phyloP scores from a whole-genome alignment of 2,888 invertebrate genomes.

The Nomada ruficornis region DNA sequence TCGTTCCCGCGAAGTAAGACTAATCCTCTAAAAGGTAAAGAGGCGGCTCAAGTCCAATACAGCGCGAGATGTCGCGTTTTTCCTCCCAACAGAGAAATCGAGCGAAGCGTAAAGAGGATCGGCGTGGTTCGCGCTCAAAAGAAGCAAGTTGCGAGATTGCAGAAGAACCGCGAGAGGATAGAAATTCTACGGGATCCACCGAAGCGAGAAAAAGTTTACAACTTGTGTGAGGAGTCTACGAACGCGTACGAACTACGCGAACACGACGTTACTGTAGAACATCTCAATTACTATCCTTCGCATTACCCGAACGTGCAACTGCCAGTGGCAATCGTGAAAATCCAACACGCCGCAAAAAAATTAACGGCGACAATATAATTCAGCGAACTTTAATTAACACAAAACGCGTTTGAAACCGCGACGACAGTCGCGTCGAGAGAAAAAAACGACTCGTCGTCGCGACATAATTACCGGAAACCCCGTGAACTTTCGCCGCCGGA shows the following conservation, averaged over 20 bases:
- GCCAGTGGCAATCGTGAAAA: background rate
- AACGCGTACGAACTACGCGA: background rate
- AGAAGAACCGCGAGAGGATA: background rate
- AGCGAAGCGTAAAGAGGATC: slow-evolving; percentile 23
- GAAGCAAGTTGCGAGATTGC: background rate
- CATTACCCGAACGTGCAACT: background rate
- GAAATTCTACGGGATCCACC: slow-evolving; percentile 12
- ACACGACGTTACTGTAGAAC: background rate
- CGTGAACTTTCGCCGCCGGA: slow-evolving; percentile 44
- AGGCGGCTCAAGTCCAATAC: background rate
- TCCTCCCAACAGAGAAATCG: slow-evolving; percentile 17
- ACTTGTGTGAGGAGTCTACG: background rate
- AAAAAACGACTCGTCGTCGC: slow-evolving; percentile 46
- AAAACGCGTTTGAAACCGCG: background rate
- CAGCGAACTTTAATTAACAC: slow-evolving; percentile 43
- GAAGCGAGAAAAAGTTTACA: background rate
- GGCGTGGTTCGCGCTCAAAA: background rate
- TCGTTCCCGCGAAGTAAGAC: background rate
- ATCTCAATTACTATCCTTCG: background rate
- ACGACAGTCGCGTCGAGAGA: background rate
- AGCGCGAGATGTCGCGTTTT: background rate
- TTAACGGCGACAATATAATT: background rate
- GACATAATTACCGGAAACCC: slow-evolving; percentile 52
- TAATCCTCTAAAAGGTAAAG: slow-evolving; percentile 5
- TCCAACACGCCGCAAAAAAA: background rate